phyloP scores from a whole-genome alignment of 53 echinoderm and acorn worm genomes.

The Arbacia lixula region DNA sequence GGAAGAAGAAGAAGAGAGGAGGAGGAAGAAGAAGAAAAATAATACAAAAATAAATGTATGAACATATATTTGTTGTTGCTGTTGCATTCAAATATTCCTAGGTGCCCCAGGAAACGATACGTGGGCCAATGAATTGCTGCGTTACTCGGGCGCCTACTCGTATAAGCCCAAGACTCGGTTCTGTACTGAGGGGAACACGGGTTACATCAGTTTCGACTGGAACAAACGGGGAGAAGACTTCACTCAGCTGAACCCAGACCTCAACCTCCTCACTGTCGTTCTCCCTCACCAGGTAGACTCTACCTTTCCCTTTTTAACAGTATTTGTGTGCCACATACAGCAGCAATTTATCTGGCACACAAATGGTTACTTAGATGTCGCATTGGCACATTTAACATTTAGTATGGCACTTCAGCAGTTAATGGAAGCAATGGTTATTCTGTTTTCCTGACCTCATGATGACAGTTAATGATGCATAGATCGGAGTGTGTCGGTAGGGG shows the following conservation, averaged over 20 bases:
- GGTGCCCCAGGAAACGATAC: slow-evolving; percentile 62
- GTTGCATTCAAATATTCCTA: background rate
- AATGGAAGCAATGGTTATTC: too few species aligned
- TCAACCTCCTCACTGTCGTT: slow-evolving; percentile 67
- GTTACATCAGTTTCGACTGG: slow-evolving; percentile 92
- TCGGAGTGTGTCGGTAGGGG: too few species aligned
- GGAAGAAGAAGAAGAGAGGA: background rate
- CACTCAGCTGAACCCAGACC: slow-evolving; percentile 61
- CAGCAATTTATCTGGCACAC: too few species aligned
- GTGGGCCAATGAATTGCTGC: slow-evolving; percentile 26
- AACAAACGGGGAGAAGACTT: slow-evolving; percentile 74
- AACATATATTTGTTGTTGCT: background rate
- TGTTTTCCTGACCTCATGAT: too few species aligned
- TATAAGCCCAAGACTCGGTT: slow-evolving; percentile 87
- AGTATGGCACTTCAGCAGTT: too few species aligned
- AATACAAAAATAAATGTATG: background rate
- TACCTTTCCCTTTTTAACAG: too few species aligned
- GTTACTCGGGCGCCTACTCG: slow-evolving; percentile 76
- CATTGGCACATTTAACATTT: too few species aligned
- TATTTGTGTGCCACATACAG: too few species aligned
- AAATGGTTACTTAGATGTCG: too few species aligned
- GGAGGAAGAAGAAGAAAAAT: background rate
- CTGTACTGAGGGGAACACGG: slow-evolving; percentile 67
- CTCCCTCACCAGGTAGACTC: slow-evolving; percentile 84
- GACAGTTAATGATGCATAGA: too few species aligned